Evolutionary conservation across 2,113 vertebrate species (phyloP).

Genomic region (Hemiprocne comata): DNA sequence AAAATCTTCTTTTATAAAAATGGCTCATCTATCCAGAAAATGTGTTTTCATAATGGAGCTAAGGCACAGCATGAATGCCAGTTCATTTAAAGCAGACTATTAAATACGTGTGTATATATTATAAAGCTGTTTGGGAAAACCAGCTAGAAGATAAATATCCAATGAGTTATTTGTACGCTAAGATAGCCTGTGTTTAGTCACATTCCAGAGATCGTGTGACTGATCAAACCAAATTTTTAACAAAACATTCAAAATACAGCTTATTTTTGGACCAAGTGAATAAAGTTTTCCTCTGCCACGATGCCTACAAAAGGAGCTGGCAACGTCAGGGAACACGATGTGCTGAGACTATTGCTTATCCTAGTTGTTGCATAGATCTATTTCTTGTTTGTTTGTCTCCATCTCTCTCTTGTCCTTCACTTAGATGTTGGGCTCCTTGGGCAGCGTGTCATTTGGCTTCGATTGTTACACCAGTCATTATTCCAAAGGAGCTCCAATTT

Average conservation of each 20-base stretch:
- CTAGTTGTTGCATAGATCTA: neutral
- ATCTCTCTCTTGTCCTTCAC: neutral
- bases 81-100: neutral
- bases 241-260: neutral
- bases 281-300: neutral
- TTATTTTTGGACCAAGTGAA: slow-evolving; percentile 1
- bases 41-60: neutral
- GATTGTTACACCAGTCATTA: neutral
- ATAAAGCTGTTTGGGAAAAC: neutral
- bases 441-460: neutral
- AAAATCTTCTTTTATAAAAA: neutral
- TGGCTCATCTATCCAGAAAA: neutral
- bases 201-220: neutral
- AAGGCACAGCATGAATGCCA: neutral
- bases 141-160: neutral
- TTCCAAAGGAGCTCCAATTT: neutral
- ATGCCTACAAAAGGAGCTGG: neutral
- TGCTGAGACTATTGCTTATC: neutral
- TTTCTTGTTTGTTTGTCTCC: slow-evolving; percentile 9
- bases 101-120: neutral
- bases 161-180: neutral
- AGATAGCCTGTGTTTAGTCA: slow-evolving; percentile 10
- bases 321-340: neutral
- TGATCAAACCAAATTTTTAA: slow-evolving; percentile 14
- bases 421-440: neutral